phyloP scores from a whole-genome alignment of 2,888 invertebrate species.

The Nemotelus nigrinus region DNA sequence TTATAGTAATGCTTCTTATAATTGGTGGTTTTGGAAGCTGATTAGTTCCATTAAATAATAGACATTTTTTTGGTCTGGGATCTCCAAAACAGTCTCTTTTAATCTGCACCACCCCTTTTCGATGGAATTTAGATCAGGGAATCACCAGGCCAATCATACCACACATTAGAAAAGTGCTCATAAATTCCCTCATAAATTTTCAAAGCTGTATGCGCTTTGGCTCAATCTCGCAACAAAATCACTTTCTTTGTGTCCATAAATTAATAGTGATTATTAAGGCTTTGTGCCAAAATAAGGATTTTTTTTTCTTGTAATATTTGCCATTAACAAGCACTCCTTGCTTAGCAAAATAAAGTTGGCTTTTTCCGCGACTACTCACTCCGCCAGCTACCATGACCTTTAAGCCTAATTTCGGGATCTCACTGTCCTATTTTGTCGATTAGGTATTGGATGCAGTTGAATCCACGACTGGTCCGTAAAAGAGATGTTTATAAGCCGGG shows the following conservation, averaged over 20 bases:
- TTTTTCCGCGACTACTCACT: too few species aligned
- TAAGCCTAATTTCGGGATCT: neutral
- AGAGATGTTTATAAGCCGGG: neutral
- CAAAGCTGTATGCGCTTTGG: neutral
- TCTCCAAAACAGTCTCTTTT: neutral
- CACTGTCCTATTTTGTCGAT: neutral
- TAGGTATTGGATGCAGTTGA: too few species aligned
- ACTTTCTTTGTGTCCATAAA: neutral
- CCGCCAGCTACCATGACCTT: neutral
- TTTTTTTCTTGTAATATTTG: too few species aligned
- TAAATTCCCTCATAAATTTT: neutral
- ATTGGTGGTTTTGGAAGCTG: too few species aligned
- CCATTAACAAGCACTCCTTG: neutral
- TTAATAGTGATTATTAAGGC: neutral
- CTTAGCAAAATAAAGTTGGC: neutral
- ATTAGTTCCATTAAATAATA: too few species aligned
- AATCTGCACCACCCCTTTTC: neutral
- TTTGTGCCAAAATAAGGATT: neutral
- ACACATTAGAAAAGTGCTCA: neutral
- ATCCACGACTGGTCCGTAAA: neutral
- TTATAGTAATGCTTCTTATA: too few species aligned
- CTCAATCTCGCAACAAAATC: neutral
- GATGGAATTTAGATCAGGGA: neutral
- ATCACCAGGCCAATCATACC: neutral
- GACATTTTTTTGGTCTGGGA: neutral